phyloP scores from a whole-genome alignment of 2,113 vertebrate genomes.

The Mionectes macconnelli region DNA sequence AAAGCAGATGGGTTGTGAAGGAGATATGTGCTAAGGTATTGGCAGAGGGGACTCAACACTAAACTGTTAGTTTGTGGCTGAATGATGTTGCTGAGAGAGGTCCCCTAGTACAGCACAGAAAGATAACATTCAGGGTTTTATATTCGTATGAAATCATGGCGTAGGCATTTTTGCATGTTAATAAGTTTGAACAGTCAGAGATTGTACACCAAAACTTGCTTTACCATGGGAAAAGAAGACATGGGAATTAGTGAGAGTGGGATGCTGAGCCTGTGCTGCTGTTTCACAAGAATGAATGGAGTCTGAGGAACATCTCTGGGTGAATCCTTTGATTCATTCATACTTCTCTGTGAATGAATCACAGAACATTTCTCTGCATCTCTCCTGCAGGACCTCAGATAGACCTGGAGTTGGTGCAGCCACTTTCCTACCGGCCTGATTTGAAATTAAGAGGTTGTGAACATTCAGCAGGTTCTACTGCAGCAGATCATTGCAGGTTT shows the following conservation, averaged over 20 bases:
- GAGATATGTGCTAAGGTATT: not conserved
- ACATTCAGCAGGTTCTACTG: not conserved
- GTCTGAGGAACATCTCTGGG: not conserved
- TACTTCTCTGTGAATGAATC: not conserved
- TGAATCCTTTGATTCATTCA: not conserved
- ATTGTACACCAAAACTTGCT: not conserved
- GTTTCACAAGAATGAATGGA: not conserved
- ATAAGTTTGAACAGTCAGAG: not conserved
- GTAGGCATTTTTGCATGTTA: not conserved
- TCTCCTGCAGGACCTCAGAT: not conserved
- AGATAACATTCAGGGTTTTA: not conserved
- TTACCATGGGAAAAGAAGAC: not conserved
- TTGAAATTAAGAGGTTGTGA: not conserved
- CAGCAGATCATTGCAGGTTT: not conserved
- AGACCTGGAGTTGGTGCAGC: not conserved
- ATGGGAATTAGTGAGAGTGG: not conserved
- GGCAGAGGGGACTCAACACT: not conserved
- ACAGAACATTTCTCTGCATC: not conserved
- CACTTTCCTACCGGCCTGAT: not conserved
- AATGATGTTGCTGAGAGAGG: not conserved
- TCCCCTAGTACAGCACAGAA: not conserved
- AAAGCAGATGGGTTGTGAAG: conserved; percentile 40
- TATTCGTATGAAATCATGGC: not conserved
- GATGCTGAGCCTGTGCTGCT: not conserved
- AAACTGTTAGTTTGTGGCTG: not conserved